These are phyloP conservation scores for Rugalucina vietnamica DNA, from an alignment of 2,888 invertebrate species.

Conservation along the genomic window DNA sequence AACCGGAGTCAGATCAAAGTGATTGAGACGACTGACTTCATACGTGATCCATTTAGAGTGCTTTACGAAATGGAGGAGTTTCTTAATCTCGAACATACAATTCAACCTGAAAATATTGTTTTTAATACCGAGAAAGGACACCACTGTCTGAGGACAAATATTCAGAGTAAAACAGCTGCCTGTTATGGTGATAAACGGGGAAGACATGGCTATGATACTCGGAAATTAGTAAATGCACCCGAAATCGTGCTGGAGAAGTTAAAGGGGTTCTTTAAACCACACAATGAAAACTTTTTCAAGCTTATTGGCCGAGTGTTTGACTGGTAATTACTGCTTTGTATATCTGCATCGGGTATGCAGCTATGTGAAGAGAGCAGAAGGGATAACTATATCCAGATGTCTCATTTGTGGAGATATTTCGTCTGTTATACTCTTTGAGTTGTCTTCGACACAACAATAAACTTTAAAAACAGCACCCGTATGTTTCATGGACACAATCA, in stretches of 20 bases:
- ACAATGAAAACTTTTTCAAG: background rate
- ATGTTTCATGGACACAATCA: no score
- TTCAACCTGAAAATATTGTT: constrained; percentile 91
- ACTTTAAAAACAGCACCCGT: no score
- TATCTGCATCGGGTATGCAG: no score
- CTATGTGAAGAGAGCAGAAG: no score
- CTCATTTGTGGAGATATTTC: no score
- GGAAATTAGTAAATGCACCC: background rate
- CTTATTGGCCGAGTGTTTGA: background rate
- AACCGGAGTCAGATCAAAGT: constrained; percentile 94
- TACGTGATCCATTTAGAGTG: constrained; percentile 69
- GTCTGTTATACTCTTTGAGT: no score
- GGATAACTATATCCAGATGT: no score
- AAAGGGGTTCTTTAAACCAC: background rate
- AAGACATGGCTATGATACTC: background rate
- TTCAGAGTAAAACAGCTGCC: background rate
- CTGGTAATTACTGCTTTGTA: no score
- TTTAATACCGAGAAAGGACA: constrained; percentile 98
- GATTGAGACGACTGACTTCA: constrained; percentile 87
- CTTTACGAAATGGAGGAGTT: constrained; percentile 72
- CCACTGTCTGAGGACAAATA: background rate
- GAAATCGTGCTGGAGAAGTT: background rate
- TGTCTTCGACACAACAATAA: no score
- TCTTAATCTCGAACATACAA: constrained; percentile 64
- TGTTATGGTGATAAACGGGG: background rate